phyloP scores from a whole-genome alignment of 1,140 invertebrate genomes.

The Pachypsylla venusta region DNA sequence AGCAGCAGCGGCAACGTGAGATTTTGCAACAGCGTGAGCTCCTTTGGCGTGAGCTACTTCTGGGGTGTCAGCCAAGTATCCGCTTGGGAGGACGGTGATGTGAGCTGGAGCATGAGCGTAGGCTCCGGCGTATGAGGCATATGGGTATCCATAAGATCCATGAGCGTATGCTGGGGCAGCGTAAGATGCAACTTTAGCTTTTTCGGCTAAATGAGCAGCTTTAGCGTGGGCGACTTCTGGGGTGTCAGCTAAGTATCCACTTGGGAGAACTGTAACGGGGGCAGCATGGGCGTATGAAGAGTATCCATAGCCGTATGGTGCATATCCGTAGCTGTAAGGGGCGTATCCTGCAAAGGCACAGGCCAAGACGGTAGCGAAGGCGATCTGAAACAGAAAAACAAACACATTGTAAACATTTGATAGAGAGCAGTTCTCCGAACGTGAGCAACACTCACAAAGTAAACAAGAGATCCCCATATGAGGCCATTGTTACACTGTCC shows the following conservation, averaged over 20 bases:
- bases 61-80: slow-evolving; percentile 41
- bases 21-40: slow-evolving; percentile 34
- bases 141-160: too few relatives aligned
- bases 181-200: slow-evolving; percentile 28
- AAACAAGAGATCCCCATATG: background rate
- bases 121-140: slow-evolving; percentile 17
- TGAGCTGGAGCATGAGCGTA: background rate
- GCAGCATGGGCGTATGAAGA: slow-evolving; percentile 27
- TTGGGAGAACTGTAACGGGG: slow-evolving; percentile 23
- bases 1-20: slow-evolving; percentile 15
- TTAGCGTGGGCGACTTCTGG: slow-evolving; percentile 42
- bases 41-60: slow-evolving; percentile 43
- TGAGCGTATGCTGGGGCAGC: slow-evolving; percentile 22
- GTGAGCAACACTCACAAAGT: background rate
- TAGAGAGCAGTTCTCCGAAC: too few relatives aligned
- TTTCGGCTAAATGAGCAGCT: slow-evolving; percentile 38
- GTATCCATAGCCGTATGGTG: slow-evolving; percentile 3
- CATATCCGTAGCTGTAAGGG: slow-evolving; percentile 8
- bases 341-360: slow-evolving; percentile 36
- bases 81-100: slow-evolving; percentile 35
- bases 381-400: slow-evolving; percentile 27
- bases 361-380: slow-evolving; percentile 31
- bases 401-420: background rate
- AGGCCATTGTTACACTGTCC: background rate
- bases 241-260: slow-evolving; percentile 32